Evolutionary conservation across 2,888 invertebrate genomes (phyloP), one percentile per base, ranked within the genome.

Genomic region (Brachynemurus nebulosus): DNA sequence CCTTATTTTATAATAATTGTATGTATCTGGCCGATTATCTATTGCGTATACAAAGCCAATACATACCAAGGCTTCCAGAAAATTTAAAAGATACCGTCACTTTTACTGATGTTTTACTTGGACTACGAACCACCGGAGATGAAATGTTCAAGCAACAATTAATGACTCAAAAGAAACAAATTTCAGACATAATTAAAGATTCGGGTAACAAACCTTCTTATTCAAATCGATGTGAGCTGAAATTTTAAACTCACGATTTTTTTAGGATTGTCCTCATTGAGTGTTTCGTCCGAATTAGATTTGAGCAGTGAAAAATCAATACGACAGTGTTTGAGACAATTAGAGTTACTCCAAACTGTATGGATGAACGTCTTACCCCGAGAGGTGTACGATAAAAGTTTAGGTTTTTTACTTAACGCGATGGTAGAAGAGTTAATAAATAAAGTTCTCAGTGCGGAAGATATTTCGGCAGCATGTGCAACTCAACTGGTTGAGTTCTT

Each of bases 1-100:
- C 86, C 5, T 59, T 91, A 19, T 86, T 86, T 58, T 80, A 92
- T 66, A 95, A 95, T 68, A 93, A 95, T 63, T 91, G 91, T 60
- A 79, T 86, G 78, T 93, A 80, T 58, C 68, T 95, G 9, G 78
- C 85, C 0, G 83, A 90, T 64, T 73, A 78, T 54, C 65, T 85
- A 44, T 69, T 74, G 44, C 74, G 74, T 1, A 66, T 85, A 54
- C 78, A 78, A 1, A 71, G 74, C 54, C 74, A 75, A 57, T 86
- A 84, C 71, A 66, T 74, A 34, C 66, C 68, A 2, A 71, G 73
- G 43, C 68, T 84, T 56, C 74, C 76, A 2, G 63, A 65, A 1
- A 62, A 69, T 1, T 59, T 74, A 33, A 61, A 69, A 46, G 64
- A 71, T 43, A 71, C 73, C 2, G 67, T 78, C 40, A 76, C 77